These are phyloP conservation scores for Cephalopachus bancanus DNA, from an alignment of 2,797 vertebrate genomes.

Conservation along the genomic window DNA sequence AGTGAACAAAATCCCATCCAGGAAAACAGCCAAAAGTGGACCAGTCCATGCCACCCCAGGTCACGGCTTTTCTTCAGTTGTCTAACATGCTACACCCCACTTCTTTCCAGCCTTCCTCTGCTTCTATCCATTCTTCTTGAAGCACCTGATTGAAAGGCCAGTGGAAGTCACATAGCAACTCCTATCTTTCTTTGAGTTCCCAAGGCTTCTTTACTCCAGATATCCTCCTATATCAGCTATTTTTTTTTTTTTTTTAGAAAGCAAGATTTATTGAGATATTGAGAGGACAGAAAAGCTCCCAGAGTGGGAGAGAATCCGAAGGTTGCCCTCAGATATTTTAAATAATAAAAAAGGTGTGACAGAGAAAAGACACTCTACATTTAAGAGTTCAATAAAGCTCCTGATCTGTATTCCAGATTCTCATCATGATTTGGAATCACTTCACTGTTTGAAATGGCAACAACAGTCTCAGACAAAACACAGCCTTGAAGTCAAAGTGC, in stretches of 20 bases:
- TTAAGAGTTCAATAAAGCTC: constrained; percentile 49
- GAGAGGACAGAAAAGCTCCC: too few relatives aligned
- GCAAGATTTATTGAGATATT: too few relatives aligned
- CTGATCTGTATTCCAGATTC: constrained; percentile 21
- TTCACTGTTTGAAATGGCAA: constrained; percentile 77
- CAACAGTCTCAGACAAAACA: constrained; percentile 75
- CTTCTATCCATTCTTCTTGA: background rate
- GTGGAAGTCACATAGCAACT: background rate
- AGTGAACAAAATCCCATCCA: background rate
- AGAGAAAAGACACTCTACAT: constrained; percentile 6
- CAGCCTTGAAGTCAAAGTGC: constrained; percentile 67
- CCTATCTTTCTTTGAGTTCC: background rate
- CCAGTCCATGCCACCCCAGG: background rate
- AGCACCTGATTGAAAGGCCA: background rate
- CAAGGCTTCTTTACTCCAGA: constrained; percentile 2
- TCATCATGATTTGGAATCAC: constrained; percentile 39
- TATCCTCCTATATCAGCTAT: background rate
- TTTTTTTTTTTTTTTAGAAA: too few relatives aligned
- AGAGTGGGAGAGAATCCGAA: too few relatives aligned
- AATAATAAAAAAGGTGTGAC: background rate
- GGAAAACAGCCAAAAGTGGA: background rate
- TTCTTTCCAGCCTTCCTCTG: background rate
- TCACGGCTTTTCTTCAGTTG: background rate
- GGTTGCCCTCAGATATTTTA: background rate
- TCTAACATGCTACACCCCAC: background rate